phyloP scores from a whole-genome alignment of 2,113 vertebrate genomes.

The Myanophis thanlyinensis region DNA sequence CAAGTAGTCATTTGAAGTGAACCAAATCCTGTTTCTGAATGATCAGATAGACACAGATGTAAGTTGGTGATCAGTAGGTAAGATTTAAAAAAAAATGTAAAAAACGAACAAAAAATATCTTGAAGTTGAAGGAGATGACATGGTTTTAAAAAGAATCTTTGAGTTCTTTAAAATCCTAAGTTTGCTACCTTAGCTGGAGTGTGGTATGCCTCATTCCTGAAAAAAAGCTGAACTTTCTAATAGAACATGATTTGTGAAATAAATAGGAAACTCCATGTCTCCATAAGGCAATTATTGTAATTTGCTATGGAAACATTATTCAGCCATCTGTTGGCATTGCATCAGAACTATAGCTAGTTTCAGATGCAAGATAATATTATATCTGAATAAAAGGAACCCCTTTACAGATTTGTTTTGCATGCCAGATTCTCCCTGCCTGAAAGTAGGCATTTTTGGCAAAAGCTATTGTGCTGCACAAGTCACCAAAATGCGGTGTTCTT shows the following conservation, averaged over 20 bases:
- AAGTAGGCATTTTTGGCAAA: slow-evolving; percentile 27
- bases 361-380: slow-evolving; percentile 67
- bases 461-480: slow-evolving; percentile 14
- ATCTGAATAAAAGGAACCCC: slow-evolving; percentile 64
- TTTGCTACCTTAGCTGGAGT: slow-evolving; percentile 55
- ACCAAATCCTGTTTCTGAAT: slow-evolving; percentile 29
- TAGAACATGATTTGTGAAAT: slow-evolving; percentile 76
- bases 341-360: slow-evolving; percentile 66
- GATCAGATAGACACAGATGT: slow-evolving; percentile 7
- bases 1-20: not conserved
- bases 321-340: slow-evolving; percentile 80
- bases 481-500: slow-evolving; percentile 14
- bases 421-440: slow-evolving; percentile 44
- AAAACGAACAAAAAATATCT: not conserved
- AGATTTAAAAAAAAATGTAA: not conserved
- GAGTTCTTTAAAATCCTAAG: slow-evolving; percentile 24
- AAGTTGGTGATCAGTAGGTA: not conserved
- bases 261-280: slow-evolving; percentile 76
- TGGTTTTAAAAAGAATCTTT: not conserved
- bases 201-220: slow-evolving; percentile 51
- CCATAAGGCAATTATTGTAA: slow-evolving; percentile 81
- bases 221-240: slow-evolving; percentile 64
- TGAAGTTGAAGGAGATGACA: not conserved
- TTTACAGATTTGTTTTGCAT: slow-evolving; percentile 53
- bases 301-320: slow-evolving; percentile 82